Evolutionary conservation across 2,888 invertebrate species (phyloP).

Genomic region (Lasioglossum lativentre): DNA sequence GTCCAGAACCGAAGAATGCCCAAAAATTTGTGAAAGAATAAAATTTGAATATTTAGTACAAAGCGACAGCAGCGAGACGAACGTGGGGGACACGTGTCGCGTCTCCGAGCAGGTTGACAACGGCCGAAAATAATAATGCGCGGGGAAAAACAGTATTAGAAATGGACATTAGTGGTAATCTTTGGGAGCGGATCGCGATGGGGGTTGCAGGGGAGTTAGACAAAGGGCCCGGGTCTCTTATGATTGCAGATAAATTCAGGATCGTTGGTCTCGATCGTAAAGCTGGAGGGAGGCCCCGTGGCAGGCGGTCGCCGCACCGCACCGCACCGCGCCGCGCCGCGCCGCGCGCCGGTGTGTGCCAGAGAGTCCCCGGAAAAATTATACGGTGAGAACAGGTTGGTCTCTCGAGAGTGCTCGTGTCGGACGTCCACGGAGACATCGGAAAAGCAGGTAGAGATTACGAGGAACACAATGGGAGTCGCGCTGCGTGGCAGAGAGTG

Average conservation of each 20-base stretch:
- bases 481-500: conserved; percentile 14
- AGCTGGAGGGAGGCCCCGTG: background rate
- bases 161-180: conserved; percentile 2
- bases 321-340: too few relatives aligned
- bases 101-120: background rate
- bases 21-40: too few relatives aligned
- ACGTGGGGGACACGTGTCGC: background rate
- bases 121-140: background rate
- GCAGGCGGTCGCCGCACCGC: background rate
- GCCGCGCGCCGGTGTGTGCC: background rate
- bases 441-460: conserved; percentile 73
- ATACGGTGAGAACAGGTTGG: conserved; percentile 41
- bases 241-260: background rate
- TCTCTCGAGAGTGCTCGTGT: conserved; percentile 57
- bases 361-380: conserved; percentile 30
- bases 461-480: conserved; percentile 55
- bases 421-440: conserved; percentile 61
- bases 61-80: background rate
- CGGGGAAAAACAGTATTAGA: background rate
- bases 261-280: background rate
- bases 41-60: too few relatives aligned
- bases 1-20: too few relatives aligned
- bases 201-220: background rate
- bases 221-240: background rate
- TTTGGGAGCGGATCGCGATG: conserved; percentile 12